Base-by-base conservation (phyloP, 2,888 invertebrate genomes). In the Gymnoscelis rufifasciata region DNA sequence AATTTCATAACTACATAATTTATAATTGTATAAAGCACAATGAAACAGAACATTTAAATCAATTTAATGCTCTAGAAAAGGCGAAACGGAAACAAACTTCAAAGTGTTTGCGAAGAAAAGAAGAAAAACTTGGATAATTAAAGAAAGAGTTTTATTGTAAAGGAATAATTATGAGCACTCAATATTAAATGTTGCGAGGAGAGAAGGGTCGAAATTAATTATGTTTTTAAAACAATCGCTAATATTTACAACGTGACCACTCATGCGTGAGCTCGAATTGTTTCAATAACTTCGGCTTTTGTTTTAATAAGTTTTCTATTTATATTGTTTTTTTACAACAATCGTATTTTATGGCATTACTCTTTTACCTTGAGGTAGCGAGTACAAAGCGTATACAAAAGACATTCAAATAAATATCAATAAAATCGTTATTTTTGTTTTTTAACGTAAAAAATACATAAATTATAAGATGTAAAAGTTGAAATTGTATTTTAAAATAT, bases 171-270 rank as follows among this genome's bases (percentile, higher is more conserved):
- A 88, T 78, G 83, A 88, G 83, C 83, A 81, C 83, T 87, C 84
- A 71, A 87, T 87, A 88, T 87, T 88, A 86, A 88, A 88, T 87
- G 87, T 87, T 82, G 82, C 86, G 83, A 78, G 67, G 83, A 78
- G 67, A 76, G 78, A 84, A 77, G 86, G 87, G 86, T 79, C 71
- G 74, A 84, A 87, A 86, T 86, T 84, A 84, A 84, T 87, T 82
- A 84, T 82, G 82, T 86, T 88, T 86, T 86, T 77, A 86, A 88
- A 88, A 88, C 88, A 88, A 87, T 87, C 78, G 75, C 72, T 78
- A 81, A 78, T 78, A 87, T 84, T 88, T 83, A 81, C 81, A 67
- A 64, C 72, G 80, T 62, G 74, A 62, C 82, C 71, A 83, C 76
- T 87, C 84, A 87, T 83, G 88, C 87, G 83, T 87, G 81, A 76